Base-by-base conservation (phyloP, 2,113 vertebrate species). In the Dissostichus mawsoni region DNA sequence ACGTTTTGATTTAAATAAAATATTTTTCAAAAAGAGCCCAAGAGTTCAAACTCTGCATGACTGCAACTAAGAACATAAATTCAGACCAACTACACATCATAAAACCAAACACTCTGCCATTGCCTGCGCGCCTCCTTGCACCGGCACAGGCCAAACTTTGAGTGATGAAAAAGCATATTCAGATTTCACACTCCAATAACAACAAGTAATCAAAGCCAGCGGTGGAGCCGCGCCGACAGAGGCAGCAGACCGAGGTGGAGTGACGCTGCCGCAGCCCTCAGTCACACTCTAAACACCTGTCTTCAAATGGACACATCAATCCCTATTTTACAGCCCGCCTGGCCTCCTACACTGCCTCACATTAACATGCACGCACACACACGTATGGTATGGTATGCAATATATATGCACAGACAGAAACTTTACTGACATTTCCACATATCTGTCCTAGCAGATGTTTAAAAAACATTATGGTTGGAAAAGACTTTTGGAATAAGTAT, bases 231-330 rank as follows among this genome's bases (percentile, higher is more conserved):
- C 59, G 59, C 69, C 59, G 84, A 69, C 87, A 78, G 87, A 93
- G 78, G 86, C 88, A 90, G 92, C 89, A 76, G 92, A 94, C 86
- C 92, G 81, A 86, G 84, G 81, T 73, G 25, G 88, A 84, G 89
- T 81, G 89, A 87, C 79, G 84, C 84, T 69, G 82, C 89, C 64
- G 84, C 88, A 90, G 91, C 92, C 88, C 89, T 93, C 86, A 80
- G 48, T 87, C 89, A 87, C 88, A 79, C 86, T 91, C 90, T 89
- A 84, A 92, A 86, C 90, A 93, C 92, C 91, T 94, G 89, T 89
- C 90, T 84, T 84, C 90, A 93, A 94, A 94, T 94, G 94, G 93
- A 94, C 90, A 94, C 93, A 94, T 95, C 94, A 94, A 94, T 95
- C 93, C 91, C 90, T 88, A 94, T 95, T 95, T 94, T 92, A 94